Evolutionary conservation across 64 coral and sea anemone species (phyloP).

Genomic region (Montipora cactus): DNA sequence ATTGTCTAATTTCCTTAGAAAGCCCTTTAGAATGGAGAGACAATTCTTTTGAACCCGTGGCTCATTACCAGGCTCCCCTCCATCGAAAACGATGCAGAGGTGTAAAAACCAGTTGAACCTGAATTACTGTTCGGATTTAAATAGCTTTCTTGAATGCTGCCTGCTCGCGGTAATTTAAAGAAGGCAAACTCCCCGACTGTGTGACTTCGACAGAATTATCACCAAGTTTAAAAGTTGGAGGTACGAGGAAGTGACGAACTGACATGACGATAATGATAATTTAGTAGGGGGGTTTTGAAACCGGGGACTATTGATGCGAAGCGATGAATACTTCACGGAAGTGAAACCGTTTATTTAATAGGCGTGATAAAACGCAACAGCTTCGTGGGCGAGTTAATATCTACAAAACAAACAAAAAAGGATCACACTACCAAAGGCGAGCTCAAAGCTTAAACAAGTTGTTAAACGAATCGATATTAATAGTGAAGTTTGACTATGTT

Average conservation of each 20-base stretch:
- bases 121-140: not conserved
- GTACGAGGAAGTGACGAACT: not conserved
- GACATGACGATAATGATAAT: not conserved
- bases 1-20: too few relatives aligned
- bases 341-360: too few relatives aligned
- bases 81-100: not conserved
- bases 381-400: too few relatives aligned
- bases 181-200: not conserved
- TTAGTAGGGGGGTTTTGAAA: not conserved
- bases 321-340: not conserved
- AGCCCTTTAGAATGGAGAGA: not conserved
- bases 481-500: too few relatives aligned
- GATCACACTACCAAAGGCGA: too few relatives aligned
- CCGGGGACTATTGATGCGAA: not conserved
- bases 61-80: too few relatives aligned
- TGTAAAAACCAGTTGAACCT: not conserved
- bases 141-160: not conserved
- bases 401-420: too few relatives aligned
- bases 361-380: too few relatives aligned
- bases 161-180: too few relatives aligned
- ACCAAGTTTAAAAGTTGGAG: not conserved
- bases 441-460: too few relatives aligned
- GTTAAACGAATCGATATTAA: too few relatives aligned
- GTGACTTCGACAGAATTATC: not conserved
- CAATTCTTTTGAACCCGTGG: too few relatives aligned